Conservation (phyloP, 30 jellyfish, hydroid and myxozoan genomes). For the Chironex yamaguchii region DNA sequence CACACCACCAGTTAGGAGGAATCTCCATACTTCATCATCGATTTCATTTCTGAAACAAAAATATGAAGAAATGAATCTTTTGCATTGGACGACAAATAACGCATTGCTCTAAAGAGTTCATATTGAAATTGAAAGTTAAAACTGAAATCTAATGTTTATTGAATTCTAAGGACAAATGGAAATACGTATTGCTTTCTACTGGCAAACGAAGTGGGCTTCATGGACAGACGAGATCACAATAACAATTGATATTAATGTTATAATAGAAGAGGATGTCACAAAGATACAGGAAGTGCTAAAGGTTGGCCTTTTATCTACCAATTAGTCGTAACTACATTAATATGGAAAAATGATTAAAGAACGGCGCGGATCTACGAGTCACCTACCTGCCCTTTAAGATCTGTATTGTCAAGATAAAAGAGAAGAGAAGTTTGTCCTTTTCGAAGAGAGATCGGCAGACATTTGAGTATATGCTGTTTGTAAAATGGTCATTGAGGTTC, state of each 20-base stretch:
- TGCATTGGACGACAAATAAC: not conserved
- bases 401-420: slow-evolving; percentile 86
- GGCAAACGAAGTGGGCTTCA: not conserved
- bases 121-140: too few species aligned
- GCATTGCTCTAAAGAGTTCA: not conserved
- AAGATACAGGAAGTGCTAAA: too few species aligned
- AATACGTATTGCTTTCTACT: not conserved
- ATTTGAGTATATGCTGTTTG: slow-evolving; percentile 90
- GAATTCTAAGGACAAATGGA: too few species aligned
- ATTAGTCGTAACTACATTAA: too few species aligned
- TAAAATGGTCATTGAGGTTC: slow-evolving; percentile 91
- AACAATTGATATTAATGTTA: too few species aligned
- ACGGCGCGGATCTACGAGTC: too few species aligned
- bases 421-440: slow-evolving; percentile 92
- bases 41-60: slow-evolving; percentile 63
- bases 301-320: too few species aligned
- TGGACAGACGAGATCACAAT: not conserved
- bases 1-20: slow-evolving; percentile 98
- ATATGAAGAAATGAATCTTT: not conserved
- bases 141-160: too few species aligned
- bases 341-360: too few species aligned
- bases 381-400: slow-evolving; percentile 89
- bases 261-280: too few species aligned
- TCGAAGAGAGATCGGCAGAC: slow-evolving; percentile 98
- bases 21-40: slow-evolving; percentile 97